Conservation (phyloP, 2,113 vertebrate species). For the Hyaena hyaena region DNA sequence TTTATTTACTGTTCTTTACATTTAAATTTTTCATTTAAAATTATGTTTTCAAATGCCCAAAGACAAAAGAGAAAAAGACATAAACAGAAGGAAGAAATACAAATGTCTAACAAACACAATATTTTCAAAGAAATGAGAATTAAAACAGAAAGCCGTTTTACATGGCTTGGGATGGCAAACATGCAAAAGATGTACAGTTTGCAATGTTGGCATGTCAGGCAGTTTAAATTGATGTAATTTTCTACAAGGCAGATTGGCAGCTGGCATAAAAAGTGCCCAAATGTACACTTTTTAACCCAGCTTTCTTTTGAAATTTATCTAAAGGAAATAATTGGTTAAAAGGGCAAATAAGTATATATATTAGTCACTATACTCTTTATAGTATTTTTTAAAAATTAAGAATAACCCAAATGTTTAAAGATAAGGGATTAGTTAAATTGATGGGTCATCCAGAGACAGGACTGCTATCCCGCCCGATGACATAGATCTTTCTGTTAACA, state of each 20-base stretch:
- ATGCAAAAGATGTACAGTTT: not conserved
- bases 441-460: not conserved
- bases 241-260: not conserved
- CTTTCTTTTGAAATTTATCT: constrained; percentile 13
- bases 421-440: not conserved
- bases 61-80: not conserved
- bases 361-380: not conserved
- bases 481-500: not conserved
- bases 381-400: not conserved
- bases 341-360: not conserved
- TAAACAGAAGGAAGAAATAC: not conserved
- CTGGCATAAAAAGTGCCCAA: not conserved
- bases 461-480: not conserved
- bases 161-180: not conserved
- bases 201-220: not conserved
- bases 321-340: not conserved
- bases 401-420: not conserved
- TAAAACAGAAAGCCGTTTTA: not conserved
- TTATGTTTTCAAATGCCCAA: not conserved
- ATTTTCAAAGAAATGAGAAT: not conserved
- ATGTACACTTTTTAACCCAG: not conserved
- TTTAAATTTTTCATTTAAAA: constrained; percentile 3
- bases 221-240: not conserved
- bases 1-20: not conserved
- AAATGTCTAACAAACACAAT: not conserved